Evolutionary conservation across 2,113 vertebrate genomes (phyloP).

Genomic region (Aspiorhynchus laticeps): DNA sequence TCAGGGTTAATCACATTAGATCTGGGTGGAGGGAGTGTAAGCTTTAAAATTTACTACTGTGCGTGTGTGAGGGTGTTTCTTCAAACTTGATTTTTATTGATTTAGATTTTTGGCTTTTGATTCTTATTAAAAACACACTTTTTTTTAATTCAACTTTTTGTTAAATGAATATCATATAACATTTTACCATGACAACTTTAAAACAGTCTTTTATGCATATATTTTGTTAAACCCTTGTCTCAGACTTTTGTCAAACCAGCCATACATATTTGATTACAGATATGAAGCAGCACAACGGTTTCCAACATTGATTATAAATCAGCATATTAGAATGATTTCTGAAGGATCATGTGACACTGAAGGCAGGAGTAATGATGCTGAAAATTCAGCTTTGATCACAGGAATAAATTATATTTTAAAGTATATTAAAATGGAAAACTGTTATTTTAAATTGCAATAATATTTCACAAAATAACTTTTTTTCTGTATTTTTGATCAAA

Average conservation of each 20-base stretch:
- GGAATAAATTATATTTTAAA: too few species aligned
- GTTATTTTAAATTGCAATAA: too few species aligned
- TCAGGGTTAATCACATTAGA: conserved; percentile 71
- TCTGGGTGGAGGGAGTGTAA: conserved; percentile 59
- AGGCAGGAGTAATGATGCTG: too few species aligned
- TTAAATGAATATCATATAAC: background rate
- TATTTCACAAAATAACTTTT: too few species aligned
- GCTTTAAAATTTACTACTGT: conserved; percentile 41
- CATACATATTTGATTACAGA: background rate
- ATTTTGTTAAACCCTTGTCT: background rate
- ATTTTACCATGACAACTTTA: background rate
- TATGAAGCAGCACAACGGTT: too few species aligned
- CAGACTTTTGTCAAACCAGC: background rate
- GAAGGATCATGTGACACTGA: too few species aligned
- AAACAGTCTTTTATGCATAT: background rate
- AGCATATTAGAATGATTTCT: too few species aligned
- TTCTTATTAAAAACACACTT: background rate
- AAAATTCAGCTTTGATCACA: too few species aligned
- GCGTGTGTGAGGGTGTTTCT: conserved; percentile 36
- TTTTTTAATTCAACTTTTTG: background rate
- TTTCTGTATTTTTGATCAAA: too few species aligned
- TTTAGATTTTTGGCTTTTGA: background rate
- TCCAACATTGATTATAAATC: too few species aligned
- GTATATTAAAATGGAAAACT: too few species aligned
- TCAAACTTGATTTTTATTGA: conserved; percentile 20